phyloP scores from a whole-genome alignment of 92 coral and sea anemone genomes.

The Actinernus sp. region DNA sequence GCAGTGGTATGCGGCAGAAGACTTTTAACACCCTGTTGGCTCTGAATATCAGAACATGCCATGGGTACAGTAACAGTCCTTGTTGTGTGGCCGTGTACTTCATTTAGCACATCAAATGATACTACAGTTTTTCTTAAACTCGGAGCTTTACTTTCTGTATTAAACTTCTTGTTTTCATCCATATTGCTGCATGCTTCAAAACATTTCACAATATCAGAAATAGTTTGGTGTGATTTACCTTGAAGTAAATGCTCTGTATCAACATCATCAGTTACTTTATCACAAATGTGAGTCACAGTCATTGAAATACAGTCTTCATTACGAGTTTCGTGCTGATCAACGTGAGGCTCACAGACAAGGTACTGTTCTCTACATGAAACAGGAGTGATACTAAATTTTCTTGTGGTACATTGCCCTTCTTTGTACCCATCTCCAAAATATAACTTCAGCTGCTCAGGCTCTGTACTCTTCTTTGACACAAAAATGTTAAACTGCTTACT shows the following conservation, averaged over 20 bases:
- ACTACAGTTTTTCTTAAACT: constrained; percentile 22
- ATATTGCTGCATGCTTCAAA: background rate
- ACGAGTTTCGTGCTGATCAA: background rate
- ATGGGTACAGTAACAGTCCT: background rate
- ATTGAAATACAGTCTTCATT: background rate
- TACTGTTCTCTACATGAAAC: constrained; percentile 4
- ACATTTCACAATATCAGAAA: background rate
- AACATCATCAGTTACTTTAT: background rate
- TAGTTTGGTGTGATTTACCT: background rate
- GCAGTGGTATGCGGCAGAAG: no score
- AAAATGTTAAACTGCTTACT: constrained; percentile 1
- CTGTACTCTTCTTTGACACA: constrained; percentile 19
- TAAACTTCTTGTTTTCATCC: background rate
- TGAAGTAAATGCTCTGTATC: background rate
- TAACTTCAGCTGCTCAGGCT: constrained; percentile 10
- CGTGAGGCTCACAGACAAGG: constrained; percentile 1
- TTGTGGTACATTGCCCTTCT: constrained; percentile 46
- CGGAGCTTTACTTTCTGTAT: background rate
- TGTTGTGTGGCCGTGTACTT: constrained; percentile 22
- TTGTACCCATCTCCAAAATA: constrained; percentile 45
- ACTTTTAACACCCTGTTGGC: no score
- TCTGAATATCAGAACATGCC: background rate
- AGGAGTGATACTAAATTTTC: constrained; percentile 49
- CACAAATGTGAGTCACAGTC: background rate
- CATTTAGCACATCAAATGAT: constrained; percentile 37